Conservation (phyloP, 2,888 invertebrate species). For the Metacarcinus magister region DNA sequence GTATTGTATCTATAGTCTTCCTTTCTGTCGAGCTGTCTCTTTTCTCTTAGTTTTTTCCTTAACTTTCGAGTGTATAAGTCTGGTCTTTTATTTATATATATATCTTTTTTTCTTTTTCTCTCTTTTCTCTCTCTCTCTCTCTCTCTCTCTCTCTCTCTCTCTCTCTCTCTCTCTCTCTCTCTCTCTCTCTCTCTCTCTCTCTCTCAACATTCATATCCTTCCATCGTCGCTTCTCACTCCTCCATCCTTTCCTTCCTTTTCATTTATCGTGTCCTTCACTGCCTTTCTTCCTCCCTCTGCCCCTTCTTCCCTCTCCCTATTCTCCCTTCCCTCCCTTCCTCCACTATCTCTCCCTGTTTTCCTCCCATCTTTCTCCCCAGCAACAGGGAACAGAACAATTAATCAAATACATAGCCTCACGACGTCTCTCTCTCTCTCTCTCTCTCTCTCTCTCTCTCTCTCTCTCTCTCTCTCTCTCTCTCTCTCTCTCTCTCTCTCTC, state of each 20-base stretch:
- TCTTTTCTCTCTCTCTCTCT: too few species aligned
- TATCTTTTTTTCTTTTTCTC: too few species aligned
- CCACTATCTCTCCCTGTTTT: not conserved
- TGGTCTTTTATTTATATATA: too few species aligned
- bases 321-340: not conserved
- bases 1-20: too few species aligned
- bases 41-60: too few species aligned
- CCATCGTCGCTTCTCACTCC: not conserved
- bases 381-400: not conserved
- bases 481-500: not conserved
- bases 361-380: not conserved
- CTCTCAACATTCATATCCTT: not conserved
- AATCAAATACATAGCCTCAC: not conserved
- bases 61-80: too few species aligned
- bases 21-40: too few species aligned
- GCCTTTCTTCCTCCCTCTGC: not conserved
- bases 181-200: conserved; percentile 2
- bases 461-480: not conserved
- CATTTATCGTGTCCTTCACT: not conserved
- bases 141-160: not conserved
- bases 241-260: not conserved
- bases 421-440: not conserved
- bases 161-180: conserved; percentile 2
- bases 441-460: not conserved
- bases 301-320: not conserved